Base-by-base conservation (phyloP, 2,797 vertebrate species). In the Huso huso region DNA sequence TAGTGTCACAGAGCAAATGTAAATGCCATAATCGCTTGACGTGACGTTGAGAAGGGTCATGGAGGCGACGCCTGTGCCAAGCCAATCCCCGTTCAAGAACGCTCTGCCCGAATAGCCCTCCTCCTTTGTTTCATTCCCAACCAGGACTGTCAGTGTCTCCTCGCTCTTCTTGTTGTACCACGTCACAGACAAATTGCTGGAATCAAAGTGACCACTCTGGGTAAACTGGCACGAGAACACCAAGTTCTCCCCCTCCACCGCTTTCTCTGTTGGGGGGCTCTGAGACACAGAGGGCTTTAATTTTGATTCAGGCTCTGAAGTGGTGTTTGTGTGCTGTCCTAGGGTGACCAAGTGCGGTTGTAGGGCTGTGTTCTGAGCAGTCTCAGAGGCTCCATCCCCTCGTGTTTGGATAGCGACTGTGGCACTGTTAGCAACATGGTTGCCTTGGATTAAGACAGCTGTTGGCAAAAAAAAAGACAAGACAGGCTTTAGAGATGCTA, bases 131-230 rank as follows among this genome's bases (percentile, higher is more conserved):
- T 74, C 48, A n/a, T 84, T 82, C 37, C 73, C 78, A 71, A 70
- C 63, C 61, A 82, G 51, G 51, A 84, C 53, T 59, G 73, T 63
- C 63, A 50, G 70, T 63, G 65, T 66, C 11, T 76, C 81, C 7
- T 79, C 77, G 71, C 79, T 75, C 37, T 81, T 76, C 63, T 79
- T 73, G 69, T 80, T 84, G 72, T 80, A 79, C 84, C 82, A 86
- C 58, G 65, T 80, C 71, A 83, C 79, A 7, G n/a, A 49, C 63
- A 77, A 61, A 59, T 74, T 9, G 0, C 50, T 6, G 37, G 37
- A 37, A 37, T 37, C 37, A 37, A 37, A 37, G 48, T 69, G 52
- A 10, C 53, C 53, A 55, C 53, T 55, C 10, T 55, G 53, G 53
- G 9, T 55, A 66, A 59, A 74, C 48, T 37, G 61, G 49, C 84